Evolutionary conservation across 2,113 vertebrate genomes (phyloP).

Genomic region (Pseudopipra pipra): DNA sequence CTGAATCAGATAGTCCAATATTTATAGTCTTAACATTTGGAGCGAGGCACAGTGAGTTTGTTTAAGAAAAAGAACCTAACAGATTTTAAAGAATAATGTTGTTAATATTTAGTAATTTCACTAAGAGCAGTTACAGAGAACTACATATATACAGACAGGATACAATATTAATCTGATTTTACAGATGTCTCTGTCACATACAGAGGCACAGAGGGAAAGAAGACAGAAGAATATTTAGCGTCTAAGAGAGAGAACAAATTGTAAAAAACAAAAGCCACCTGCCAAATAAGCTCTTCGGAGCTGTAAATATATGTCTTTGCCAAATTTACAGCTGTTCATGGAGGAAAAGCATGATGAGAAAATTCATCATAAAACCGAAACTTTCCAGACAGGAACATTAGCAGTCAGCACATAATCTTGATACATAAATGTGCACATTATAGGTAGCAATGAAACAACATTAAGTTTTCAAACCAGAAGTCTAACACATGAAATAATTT

Average conservation of each 20-base stretch:
- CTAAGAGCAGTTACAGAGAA: neutral
- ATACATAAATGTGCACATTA: neutral
- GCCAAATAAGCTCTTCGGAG: neutral
- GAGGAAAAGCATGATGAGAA: neutral
- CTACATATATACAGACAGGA: neutral
- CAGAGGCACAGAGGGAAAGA: neutral
- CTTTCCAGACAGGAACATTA: neutral
- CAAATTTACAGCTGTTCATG: slow-evolving; percentile 6
- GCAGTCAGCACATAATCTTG: neutral
- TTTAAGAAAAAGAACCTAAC: neutral
- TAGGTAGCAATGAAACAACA: neutral
- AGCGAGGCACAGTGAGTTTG: rapidly evolving
- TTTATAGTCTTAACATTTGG: neutral
- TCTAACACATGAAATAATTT: neutral
- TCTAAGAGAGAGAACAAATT: neutral
- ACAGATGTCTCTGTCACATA: neutral
- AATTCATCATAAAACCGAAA: neutral
- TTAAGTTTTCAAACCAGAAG: neutral
- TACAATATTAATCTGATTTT: neutral
- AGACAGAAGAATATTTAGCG: neutral
- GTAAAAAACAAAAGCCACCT: neutral
- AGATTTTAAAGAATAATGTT: neutral
- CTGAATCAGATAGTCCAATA: neutral
- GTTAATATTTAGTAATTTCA: neutral
- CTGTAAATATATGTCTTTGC: neutral